Evolutionary conservation across 53 echinoderm and acorn worm genomes (phyloP), one percentile per base, ranked within the genome.

Genomic region (Stichopus horrens): DNA sequence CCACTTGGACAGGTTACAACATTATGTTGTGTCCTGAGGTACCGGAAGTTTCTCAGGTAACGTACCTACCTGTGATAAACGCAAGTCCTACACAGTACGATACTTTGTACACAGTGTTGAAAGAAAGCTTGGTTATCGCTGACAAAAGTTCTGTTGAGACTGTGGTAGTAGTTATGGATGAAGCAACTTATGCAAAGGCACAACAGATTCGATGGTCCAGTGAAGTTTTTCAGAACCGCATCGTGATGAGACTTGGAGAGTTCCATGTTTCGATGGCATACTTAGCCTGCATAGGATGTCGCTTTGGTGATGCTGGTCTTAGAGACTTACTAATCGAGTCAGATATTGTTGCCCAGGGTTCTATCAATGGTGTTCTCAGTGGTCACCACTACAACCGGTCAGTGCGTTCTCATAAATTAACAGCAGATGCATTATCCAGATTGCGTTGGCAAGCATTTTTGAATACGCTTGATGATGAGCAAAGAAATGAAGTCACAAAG

Each of bases 181-280:
- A 93, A 79, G 93, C 93, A 23, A 91, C 90, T 20, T 93, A 93
- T 80, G 86, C 87, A 55, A 93, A 93, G 77, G 89, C 89, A 10
- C 93, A 93, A 63, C 14, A 55, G 5, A 89, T 93, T 9, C 54
- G 91, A 10, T 93, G 89, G 93, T 86, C 85, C 53, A 83, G 67
- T 76, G 74, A 77, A 10, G 58, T 71, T 51, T 91, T 91, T 58
- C 55, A 19, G 91, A 82, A 91, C 18, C 20, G 89, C 37, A 58
- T 91, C 37, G 2, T 37, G 5, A 81, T 93, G 63, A 86, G 91
- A 52, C 88, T 94, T 56, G 91, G 94, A 13, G 88, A 74, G n/a
- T 92, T 94, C 52, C 90, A 94, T 88, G 91, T 89, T 13, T 58
- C 89, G 23, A 67, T 92, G 88, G 87, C 90, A 10, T 76, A 86